Evolutionary conservation across 2,113 vertebrate species (phyloP), one percentile per base, ranked within the genome.

Genomic region (Eptatretus burgeri): DNA sequence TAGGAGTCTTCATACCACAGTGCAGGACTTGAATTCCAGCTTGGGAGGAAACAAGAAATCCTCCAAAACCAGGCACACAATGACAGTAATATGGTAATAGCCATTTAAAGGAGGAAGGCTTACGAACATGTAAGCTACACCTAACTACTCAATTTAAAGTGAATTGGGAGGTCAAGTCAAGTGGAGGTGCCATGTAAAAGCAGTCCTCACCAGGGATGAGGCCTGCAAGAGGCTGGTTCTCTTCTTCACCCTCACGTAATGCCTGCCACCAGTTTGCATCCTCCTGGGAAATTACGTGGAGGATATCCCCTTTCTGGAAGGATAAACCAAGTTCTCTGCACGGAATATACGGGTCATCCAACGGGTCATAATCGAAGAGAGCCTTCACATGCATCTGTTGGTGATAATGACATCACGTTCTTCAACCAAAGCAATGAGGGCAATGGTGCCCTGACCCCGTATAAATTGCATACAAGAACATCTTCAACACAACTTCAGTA

Each of bases 261-360:
- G 88, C 88, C 72, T 94, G 88, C 88, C 86, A 93, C 86, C 88
- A 94, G 0, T 81, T 93, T 64, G 77, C 73, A 27, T 94, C 88
- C 1, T 87, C 85, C 62, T 84, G 85, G 72, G 82, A 86, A 1
- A 94, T 86, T 27, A 94, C 86, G 68, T 93, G 84, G n/a, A 94
- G 78, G 66, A 94, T 66, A 14, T 94, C 82, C 7, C 83, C 71
- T 2, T 75, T 73, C 20, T 78, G 77, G 65, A 94, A 94, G 0
- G 86, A 84, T 71, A 93, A 77, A 50, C 88, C 88, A 0, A 86
- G 86, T 69, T 94, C 88, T 69, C 89, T 84, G 70, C 88, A 94
- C 5, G 88, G 88, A 2, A 84, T 91, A 66, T 86, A 86, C 70
- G 78, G 82, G 76, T 94, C 88, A 63, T 93, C 85, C 63, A 76